phyloP scores from a whole-genome alignment of 2,888 invertebrate genomes.

The Physocephala rufipes region DNA sequence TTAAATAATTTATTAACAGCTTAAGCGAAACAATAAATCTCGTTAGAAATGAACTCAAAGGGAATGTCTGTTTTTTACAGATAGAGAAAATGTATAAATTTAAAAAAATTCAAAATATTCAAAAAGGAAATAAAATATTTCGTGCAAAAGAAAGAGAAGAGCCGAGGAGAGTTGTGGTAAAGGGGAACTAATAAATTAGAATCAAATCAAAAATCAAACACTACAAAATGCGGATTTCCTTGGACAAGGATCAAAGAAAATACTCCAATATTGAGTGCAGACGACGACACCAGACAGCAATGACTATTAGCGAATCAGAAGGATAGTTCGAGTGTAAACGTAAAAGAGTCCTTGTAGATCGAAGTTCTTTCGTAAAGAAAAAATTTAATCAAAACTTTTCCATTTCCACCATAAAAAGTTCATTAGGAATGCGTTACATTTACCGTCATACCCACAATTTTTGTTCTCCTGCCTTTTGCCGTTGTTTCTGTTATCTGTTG shows the following conservation, averaged over 20 bases:
- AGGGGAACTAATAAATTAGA: slow-evolving; percentile 24
- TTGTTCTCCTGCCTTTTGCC: too few relatives aligned
- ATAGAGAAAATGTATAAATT: background rate
- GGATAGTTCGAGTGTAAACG: background rate
- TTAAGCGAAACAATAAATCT: slow-evolving; percentile 7
- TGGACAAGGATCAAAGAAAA: slow-evolving; percentile 5
- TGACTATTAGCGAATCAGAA: too few relatives aligned
- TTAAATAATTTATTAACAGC: background rate
- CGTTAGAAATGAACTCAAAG: background rate
- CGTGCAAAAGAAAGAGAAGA: background rate
- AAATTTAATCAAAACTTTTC: slow-evolving; percentile 34
- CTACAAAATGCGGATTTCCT: background rate
- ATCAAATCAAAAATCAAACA: slow-evolving; percentile 33
- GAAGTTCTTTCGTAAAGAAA: background rate
- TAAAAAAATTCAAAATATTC: background rate
- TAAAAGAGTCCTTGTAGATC: background rate
- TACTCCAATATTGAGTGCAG: background rate
- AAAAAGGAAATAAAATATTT: background rate
- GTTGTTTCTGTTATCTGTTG: too few relatives aligned
- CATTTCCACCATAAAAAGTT: slow-evolving; percentile 24
- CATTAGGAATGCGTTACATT: too few relatives aligned
- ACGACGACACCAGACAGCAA: background rate
- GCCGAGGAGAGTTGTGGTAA: slow-evolving; percentile 6
- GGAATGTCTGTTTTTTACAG: background rate
- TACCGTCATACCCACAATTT: too few relatives aligned